Evolutionary conservation across 2,888 invertebrate species (phyloP), one percentile per base, ranked within the genome.

Genomic region (Phyto melanocephala): DNA sequence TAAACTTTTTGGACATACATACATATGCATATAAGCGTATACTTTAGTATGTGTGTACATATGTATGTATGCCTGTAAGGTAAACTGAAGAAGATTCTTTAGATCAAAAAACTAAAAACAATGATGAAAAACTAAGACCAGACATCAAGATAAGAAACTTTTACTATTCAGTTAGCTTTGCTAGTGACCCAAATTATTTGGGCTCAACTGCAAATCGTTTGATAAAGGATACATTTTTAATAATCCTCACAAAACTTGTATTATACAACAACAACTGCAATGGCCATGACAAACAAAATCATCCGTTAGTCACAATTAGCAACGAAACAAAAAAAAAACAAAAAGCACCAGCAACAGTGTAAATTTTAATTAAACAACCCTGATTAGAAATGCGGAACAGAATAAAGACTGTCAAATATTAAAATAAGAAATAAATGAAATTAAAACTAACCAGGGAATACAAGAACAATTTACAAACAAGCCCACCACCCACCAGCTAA

Each of bases 401-500:
- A 35, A 54, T 5, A 17, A 7, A 17, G 35, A 37, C 47, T 37
- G 52, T 52, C 17, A 33, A 33, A 63, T 22, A n/a, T n/a, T 28
- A 5, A 6, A 28, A 6, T 28, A 3, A 28, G 28, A 28, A 28
- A 28, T 28, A n/a, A n/a, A 28, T 28, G 28, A 5, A 52, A 35
- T 33, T 37, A 37, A 20, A 54, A 42, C 47, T 24, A 24, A 28
- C 17, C 58, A 50, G 40, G 15, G 58, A 60, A 37, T 13, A 62
- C 20, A 7, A 47, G 11, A 65, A 20, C 22, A 60, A 67, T 7
- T 37, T 24, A 54, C 67, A 33, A 78, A 63, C 37, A 3, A 74
- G 24, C 62, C 81, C 78, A 75, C 82, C 79, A 80, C 11, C 45
- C 50, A 40, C 22, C 47, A 45, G 54, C n/a, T 45, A 42, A 15